Evolutionary conservation across 23 tunicate genomes (phyloP).

Genomic region (Trididemnum clinides): DNA sequence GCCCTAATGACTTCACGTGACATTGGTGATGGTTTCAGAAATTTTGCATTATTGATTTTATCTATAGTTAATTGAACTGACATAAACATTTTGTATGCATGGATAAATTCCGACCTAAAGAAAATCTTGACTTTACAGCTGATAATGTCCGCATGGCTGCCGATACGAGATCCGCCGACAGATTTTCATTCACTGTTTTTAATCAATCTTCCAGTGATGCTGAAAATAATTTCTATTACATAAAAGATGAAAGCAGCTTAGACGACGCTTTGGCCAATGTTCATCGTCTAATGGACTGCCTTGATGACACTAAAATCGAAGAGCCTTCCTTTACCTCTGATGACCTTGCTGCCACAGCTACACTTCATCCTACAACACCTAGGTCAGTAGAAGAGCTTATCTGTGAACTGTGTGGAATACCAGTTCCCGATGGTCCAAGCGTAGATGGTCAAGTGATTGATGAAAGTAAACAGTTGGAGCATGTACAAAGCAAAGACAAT

Average conservation of each 20-base stretch:
- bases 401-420: slow-evolving; percentile 13
- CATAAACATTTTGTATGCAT: no score
- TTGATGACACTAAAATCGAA: slow-evolving; percentile 4
- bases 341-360: neutral
- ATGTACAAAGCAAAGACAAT: no score
- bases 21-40: no score
- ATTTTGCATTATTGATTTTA: no score
- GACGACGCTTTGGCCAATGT: slow-evolving; percentile 38
- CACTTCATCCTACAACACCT: neutral
- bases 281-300: slow-evolving; percentile 23
- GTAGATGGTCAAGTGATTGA: no score
- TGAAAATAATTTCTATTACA: neutral
- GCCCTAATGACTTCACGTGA: no score
- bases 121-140: no score
- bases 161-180: neutral
- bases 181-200: neutral
- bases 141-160: neutral
- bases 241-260: neutral
- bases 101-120: no score
- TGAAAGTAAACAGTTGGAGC: no score
- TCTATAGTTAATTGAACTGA: no score
- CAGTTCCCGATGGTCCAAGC: no score
- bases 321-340: neutral
- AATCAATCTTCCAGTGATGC: neutral
- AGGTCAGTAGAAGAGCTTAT: neutral